These are phyloP conservation scores for Cremastinae sp. DNA, from an alignment of 2,888 invertebrate genomes.

Conservation along the genomic window DNA sequence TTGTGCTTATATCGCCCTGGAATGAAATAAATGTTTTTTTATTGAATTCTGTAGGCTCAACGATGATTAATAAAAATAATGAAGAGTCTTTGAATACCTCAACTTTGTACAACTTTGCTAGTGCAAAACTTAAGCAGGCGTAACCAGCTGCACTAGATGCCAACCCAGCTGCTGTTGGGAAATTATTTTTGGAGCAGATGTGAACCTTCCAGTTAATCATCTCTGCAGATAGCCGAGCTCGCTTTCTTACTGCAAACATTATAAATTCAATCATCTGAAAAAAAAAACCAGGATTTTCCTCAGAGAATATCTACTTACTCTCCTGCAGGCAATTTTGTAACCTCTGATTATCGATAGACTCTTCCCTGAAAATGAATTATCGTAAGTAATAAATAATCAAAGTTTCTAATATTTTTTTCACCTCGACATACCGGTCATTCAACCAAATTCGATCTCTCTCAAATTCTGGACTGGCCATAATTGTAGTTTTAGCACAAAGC, in stretches of 20 bases:
- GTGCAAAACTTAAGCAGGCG: constrained; percentile 88
- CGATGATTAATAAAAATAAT: neutral
- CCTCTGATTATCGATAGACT: constrained; percentile 87
- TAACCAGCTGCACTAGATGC: constrained; percentile 99
- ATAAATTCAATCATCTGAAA: constrained; percentile 27
- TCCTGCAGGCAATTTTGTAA: constrained; percentile 89
- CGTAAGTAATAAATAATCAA: neutral
- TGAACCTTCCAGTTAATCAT: constrained; percentile 87
- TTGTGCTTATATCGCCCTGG: constrained; percentile 86
- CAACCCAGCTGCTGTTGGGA: constrained; percentile 98
- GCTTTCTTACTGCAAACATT: constrained; percentile 81
- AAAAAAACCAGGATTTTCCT: neutral
- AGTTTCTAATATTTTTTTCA: constrained; percentile 1
- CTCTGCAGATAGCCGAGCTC: constrained; percentile 77
- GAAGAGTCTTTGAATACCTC: constrained; percentile 82
- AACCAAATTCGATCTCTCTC: constrained; percentile 92
- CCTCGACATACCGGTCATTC: constrained; percentile 85
- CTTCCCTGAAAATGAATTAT: constrained; percentile 82
- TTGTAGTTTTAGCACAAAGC: constrained; percentile 95
- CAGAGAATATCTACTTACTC: constrained; percentile 81
- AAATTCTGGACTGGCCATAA: constrained; percentile 88
- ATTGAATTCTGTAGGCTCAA: neutral
- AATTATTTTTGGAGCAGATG: constrained; percentile 96
- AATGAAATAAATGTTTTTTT: neutral
- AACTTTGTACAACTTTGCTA: constrained; percentile 89